A percentile compares a stretch with the other conserved stretches of the same genome.
Conservation (phyloP, 2,888 invertebrate genomes). For the Dexiosoma caninum region DNA sequence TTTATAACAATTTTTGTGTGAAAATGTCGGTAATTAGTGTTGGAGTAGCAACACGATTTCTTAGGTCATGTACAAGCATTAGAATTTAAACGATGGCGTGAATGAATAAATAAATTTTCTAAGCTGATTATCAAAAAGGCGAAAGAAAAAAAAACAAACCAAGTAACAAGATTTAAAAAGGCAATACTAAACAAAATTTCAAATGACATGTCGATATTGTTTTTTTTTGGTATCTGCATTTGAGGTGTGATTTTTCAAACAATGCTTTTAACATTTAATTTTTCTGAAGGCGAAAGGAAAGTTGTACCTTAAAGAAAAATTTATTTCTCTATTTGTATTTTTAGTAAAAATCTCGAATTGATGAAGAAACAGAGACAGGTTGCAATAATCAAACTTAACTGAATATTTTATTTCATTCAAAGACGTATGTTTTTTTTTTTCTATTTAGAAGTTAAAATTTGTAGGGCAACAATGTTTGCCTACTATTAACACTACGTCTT, state of each 20-base stretch:
- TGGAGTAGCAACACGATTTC: constrained; percentile 28
- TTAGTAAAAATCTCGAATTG: not conserved
- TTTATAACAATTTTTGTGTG: constrained; percentile 31
- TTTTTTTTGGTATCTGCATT: not conserved
- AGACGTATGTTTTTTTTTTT: no score
- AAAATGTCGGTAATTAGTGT: constrained; percentile 33
- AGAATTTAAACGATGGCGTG: constrained; percentile 31
- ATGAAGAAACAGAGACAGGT: not conserved
- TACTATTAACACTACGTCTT: no score
- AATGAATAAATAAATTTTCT: constrained; percentile 7
- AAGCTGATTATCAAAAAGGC: not conserved
- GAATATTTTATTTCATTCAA: no score
- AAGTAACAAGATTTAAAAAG: no score
- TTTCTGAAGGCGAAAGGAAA: constrained; percentile 3
- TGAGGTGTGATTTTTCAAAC: constrained; percentile 1
- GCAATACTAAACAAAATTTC: no score
- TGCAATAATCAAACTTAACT: not conserved
- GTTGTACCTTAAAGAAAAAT: no score
- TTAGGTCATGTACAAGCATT: constrained; percentile 33
- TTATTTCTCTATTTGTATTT: not conserved
- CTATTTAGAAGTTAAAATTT: no score
- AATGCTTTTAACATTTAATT: not conserved
- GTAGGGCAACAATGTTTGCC: no score
- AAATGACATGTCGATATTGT: constrained; percentile 3
- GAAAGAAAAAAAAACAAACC: not conserved